Evolutionary conservation across 2,888 invertebrate genomes (phyloP).

Genomic region (Nephrotoma appendiculata): DNA sequence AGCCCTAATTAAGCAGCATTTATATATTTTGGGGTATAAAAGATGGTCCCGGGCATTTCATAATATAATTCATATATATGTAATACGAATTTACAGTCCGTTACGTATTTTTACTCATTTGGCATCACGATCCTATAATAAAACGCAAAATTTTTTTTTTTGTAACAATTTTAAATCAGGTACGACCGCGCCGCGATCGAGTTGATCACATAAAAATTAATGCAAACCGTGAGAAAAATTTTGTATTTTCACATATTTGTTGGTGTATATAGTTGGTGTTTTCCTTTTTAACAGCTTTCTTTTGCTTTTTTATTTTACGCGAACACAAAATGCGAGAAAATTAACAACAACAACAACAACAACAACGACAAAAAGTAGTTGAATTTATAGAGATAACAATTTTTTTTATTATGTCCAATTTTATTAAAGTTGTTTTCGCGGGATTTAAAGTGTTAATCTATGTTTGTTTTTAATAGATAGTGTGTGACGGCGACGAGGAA

Average conservation of each 20-base stretch:
- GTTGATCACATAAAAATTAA: neutral
- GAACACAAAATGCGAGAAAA: neutral
- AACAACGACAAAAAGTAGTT: neutral
- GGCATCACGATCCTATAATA: neutral
- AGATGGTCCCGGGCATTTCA: neutral
- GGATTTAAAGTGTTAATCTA: neutral
- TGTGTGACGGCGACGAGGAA: neutral
- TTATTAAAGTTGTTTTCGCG: neutral
- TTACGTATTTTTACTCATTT: neutral
- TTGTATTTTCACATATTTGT: neutral
- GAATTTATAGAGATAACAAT: neutral
- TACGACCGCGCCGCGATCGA: neutral
- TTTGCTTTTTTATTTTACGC: neutral
- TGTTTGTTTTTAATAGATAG: neutral
- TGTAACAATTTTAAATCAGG: neutral
- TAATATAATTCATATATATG: neutral
- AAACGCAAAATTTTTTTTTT: neutral
- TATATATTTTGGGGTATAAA: neutral
- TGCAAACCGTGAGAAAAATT: neutral
- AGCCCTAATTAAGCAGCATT: neutral
- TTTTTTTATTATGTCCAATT: neutral
- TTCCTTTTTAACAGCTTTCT: neutral
- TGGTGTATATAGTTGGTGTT: neutral
- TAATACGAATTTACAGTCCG: neutral
- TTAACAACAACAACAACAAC: neutral